Percentiles rank a stretch among this genome's conserved stretches.
phyloP scores from a whole-genome alignment of 2,888 invertebrate genomes.

The Drosophila greeni region DNA sequence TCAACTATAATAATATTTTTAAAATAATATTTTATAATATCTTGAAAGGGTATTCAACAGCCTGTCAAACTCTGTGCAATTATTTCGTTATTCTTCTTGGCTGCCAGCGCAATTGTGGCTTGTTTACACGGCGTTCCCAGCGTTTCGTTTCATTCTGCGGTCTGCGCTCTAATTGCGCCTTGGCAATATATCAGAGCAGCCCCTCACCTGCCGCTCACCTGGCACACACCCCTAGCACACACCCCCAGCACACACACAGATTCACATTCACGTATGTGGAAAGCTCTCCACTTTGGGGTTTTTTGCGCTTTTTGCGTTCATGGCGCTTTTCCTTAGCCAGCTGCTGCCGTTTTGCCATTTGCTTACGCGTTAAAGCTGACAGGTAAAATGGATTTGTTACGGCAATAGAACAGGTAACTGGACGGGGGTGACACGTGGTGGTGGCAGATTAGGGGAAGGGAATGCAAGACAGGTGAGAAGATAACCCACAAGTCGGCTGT shows the following conservation, averaged over 20 bases:
- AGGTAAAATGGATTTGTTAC: constrained; percentile 70
- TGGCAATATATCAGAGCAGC: constrained; percentile 59
- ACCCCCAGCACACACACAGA: constrained; percentile 13
- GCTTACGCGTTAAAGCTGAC: constrained; percentile 71
- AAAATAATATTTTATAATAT: not conserved
- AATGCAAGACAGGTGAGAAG: constrained; percentile 29
- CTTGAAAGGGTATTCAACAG: not conserved
- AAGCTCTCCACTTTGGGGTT: constrained; percentile 3
- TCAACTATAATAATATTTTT: too few relatives aligned
- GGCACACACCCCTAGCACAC: constrained; percentile 23
- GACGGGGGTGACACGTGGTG: not conserved
- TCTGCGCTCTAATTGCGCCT: constrained; percentile 67
- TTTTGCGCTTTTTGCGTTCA: constrained; percentile 26
- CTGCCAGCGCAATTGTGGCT: constrained; percentile 35
- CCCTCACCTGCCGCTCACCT: constrained; percentile 6
- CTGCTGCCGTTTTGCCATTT: constrained; percentile 64
- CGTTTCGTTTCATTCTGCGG: constrained; percentile 56
- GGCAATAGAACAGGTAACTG: constrained; percentile 56
- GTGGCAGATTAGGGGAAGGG: constrained; percentile 1
- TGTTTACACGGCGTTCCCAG: constrained; percentile 52
- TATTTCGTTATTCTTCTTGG: constrained; percentile 8
- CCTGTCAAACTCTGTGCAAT: not conserved
- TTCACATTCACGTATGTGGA: constrained; percentile 3
- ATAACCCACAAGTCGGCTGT: constrained; percentile 26
- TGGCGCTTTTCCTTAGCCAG: constrained; percentile 22